Evolutionary conservation across 2,888 invertebrate species (phyloP).

Genomic region (Phragmatobia fuliginosa): DNA sequence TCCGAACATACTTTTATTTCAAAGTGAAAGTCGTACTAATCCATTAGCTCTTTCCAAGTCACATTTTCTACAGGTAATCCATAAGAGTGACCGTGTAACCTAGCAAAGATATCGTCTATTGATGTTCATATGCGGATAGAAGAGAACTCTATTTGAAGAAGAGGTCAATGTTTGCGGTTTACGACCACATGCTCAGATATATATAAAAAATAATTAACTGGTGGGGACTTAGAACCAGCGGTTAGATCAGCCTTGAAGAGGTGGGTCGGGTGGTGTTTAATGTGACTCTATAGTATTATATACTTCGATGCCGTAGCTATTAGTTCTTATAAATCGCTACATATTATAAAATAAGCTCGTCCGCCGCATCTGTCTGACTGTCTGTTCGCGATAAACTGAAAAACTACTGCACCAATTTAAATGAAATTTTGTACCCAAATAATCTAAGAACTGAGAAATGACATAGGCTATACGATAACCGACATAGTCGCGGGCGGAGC

Average conservation of each 20-base stretch:
- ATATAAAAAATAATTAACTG: conserved; percentile 26
- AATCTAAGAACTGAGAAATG: no score
- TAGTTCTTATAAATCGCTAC: no score
- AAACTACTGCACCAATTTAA: no score
- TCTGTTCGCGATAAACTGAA: no score
- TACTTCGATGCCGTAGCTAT: no score
- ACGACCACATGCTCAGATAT: conserved; percentile 50
- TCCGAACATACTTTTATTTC: not conserved
- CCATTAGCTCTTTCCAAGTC: not conserved
- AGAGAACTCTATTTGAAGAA: conserved; percentile 67
- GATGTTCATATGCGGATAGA: conserved; percentile 1
- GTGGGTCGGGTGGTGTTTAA: not conserved
- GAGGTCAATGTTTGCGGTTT: conserved; percentile 80
- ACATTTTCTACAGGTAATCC: not conserved
- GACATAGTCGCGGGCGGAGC: no score
- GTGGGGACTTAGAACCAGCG: conserved; percentile 25
- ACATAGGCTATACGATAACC: no score
- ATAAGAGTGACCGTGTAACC: conserved; percentile 2
- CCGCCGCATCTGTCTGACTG: no score
- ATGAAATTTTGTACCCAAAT: no score
- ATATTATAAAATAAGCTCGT: no score
- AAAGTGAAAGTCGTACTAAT: not conserved
- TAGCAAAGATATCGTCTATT: not conserved
- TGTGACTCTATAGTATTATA: not conserved
- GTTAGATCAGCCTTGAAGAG: not conserved